Evolutionary conservation across 1,140 invertebrate species (phyloP).

Genomic region (Bombus cullumanus): DNA sequence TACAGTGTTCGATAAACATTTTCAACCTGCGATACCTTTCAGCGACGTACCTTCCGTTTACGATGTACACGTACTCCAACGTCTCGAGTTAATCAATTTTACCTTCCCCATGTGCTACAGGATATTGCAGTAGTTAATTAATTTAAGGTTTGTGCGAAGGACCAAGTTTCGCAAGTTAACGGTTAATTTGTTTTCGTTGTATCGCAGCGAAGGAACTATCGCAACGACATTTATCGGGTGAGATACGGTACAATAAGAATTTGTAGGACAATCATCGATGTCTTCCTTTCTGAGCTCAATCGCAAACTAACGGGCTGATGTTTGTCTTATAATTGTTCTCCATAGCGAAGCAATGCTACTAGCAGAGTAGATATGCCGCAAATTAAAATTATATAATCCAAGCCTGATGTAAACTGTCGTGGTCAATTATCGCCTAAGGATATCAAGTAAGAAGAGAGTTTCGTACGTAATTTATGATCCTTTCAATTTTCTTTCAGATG

Average conservation of each 20-base stretch:
- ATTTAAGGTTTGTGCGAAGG: not conserved
- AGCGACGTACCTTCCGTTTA: not conserved
- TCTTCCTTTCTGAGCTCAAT: not conserved
- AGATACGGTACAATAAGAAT: not conserved
- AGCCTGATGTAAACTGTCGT: too few species aligned
- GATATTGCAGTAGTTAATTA: not conserved
- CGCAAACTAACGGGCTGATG: not conserved
- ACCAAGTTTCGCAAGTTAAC: not conserved
- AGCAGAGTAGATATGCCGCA: not conserved
- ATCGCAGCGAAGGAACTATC: not conserved
- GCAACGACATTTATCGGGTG: not conserved
- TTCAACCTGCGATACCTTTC: not conserved
- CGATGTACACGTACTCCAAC: not conserved
- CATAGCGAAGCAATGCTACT: too few species aligned
- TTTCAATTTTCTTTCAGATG: fast-evolving
- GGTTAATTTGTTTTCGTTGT: not conserved
- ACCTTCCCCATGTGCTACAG: not conserved
- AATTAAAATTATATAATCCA: not conserved
- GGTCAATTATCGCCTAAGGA: not conserved
- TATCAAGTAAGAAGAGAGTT: not conserved
- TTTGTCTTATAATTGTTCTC: not conserved
- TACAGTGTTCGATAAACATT: not conserved
- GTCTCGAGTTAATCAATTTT: not conserved
- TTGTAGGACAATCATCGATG: not conserved
- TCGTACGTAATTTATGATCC: fast-evolving